Conservation (phyloP, 2,888 invertebrate species). For the Lithophane semibrunnea region DNA sequence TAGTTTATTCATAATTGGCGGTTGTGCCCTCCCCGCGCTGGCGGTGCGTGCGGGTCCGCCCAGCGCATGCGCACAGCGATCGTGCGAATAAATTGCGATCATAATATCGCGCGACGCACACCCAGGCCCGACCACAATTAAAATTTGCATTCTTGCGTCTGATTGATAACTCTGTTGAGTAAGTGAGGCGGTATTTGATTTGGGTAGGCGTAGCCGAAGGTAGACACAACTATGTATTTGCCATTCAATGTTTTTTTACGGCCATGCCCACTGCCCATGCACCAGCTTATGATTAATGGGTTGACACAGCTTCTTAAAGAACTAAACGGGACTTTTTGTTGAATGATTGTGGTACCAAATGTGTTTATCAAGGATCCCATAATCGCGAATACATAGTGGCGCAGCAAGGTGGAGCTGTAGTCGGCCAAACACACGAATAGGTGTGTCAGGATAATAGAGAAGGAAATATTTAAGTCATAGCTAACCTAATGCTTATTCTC, state of each 20-base stretch:
- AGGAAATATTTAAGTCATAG: neutral
- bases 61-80: slow-evolving; percentile 72
- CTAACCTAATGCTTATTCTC: neutral
- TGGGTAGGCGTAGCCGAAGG: slow-evolving; percentile 71
- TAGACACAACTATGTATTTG: slow-evolving; percentile 40
- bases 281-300: slow-evolving; percentile 19
- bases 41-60: slow-evolving; percentile 77
- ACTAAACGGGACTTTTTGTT: neutral
- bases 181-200: slow-evolving; percentile 80
- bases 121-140: slow-evolving; percentile 83
- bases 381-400: neutral
- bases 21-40: slow-evolving; percentile 81
- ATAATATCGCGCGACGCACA: slow-evolving; percentile 83
- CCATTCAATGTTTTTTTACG: slow-evolving; percentile 54
- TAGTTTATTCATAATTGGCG: slow-evolving; percentile 89
- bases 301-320: slow-evolving; percentile 17
- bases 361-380: slow-evolving; percentile 6
- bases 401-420: neutral
- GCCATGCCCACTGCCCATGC: slow-evolving; percentile 36
- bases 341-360: neutral
- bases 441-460: neutral
- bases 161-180: slow-evolving; percentile 88
- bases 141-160: slow-evolving; percentile 88
- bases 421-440: neutral
- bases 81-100: slow-evolving; percentile 83